phyloP scores from a whole-genome alignment of 2,888 invertebrate genomes.

The Agrotis segetum region DNA sequence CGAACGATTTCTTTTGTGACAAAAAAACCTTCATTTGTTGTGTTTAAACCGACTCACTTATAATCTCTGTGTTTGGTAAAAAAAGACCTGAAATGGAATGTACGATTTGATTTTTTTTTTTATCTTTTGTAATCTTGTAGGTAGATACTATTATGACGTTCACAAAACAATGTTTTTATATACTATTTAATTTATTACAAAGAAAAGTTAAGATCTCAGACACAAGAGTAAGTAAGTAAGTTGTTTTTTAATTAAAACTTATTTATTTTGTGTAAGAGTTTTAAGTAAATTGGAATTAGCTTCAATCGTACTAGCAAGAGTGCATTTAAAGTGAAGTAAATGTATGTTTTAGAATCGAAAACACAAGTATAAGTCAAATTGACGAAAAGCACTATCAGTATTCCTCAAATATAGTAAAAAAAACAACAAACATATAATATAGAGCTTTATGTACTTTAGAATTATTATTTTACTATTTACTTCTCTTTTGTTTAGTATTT shows the following conservation, averaged over 20 bases:
- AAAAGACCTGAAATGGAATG: background rate
- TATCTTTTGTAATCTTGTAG: background rate
- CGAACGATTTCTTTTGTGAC: conserved; percentile 1
- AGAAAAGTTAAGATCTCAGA: background rate
- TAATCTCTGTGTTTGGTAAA: background rate
- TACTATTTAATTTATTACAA: background rate
- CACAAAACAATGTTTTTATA: background rate
- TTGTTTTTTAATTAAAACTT: no score
- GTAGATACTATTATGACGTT: background rate
- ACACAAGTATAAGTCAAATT: no score
- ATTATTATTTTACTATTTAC: no score
- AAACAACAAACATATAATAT: no score
- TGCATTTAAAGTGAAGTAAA: no score
- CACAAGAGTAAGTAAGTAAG: background rate
- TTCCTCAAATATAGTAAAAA: no score
- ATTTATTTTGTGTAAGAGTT: background rate
- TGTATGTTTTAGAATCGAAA: no score
- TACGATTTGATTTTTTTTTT: background rate
- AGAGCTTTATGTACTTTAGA: no score
- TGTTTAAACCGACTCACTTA: background rate
- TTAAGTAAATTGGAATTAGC: background rate
- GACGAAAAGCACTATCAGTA: no score
- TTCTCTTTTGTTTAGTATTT: no score
- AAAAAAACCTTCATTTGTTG: background rate
- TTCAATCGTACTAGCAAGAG: no score